Base-by-base conservation (phyloP, 2,113 vertebrate species). In the Hippocampus comes region DNA sequence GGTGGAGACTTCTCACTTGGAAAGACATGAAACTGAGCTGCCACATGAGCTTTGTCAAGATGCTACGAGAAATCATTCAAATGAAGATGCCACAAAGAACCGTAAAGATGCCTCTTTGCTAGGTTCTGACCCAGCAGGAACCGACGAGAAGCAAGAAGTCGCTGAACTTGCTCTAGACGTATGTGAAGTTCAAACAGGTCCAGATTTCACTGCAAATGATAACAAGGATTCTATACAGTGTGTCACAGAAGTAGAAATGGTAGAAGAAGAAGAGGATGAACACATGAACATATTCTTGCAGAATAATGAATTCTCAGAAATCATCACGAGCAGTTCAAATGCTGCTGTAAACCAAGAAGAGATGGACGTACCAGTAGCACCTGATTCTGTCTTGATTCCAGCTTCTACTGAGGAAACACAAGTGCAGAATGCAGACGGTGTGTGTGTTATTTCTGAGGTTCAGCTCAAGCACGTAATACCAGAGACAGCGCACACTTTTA, bases 251-350 rank as follows among this genome's bases (percentile, higher is more conserved):
- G 42, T 9, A 42, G 69, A 80, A 48, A 48, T 70, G 7, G 72
- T 21, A 0, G 63, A 63, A 51, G 76, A 78, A 60, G 42, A 80
- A 77, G 61, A 46, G 70, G 56, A 72, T 21, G 73, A 8, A 72
- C 61, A 48, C 18, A 41, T 21, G 79, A 70, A 46, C 25, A 25
- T 25, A 25, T 25, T 25, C 25, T 25, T 25, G 21, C 69, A 64
- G 38, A 63, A 23, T 1, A 34, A 72, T 9, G 73, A 75, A 53
- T 74, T 25, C 25, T 43, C 65, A 12, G 21, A 75, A 27, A 61
- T 56, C 14, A 17, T 56, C 2, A 6, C 23, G 15, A 63, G 66
- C 15, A 49, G 59, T 68, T 65, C 49, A 10, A 30, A 55, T 48
- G 48, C 55, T 51, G 5, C 65, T 55, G 75, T 76, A 48, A 74